Conservation (phyloP, 2,888 invertebrate genomes). For the Himalopsyche japonica region DNA sequence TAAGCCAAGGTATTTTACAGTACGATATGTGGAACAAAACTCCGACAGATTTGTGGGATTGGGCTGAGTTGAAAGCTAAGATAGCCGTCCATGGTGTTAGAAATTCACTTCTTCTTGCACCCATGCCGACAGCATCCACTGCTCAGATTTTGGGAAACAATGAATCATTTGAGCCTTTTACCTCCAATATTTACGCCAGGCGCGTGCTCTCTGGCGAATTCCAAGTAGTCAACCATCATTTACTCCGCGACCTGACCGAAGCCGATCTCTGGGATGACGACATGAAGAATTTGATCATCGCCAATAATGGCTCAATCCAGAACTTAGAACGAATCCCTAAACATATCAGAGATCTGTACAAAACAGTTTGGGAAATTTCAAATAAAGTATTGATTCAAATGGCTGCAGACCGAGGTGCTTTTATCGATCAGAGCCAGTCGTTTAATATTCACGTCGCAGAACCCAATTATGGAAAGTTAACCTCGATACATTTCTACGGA, state of each 20-base stretch:
- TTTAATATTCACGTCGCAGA: slow-evolving; percentile 96
- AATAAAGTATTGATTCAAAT: slow-evolving; percentile 91
- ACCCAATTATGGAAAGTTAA: slow-evolving; percentile 89
- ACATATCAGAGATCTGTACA: slow-evolving; percentile 84
- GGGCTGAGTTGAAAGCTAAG: slow-evolving; percentile 78
- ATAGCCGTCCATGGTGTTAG: slow-evolving; percentile 88
- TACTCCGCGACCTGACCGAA: slow-evolving; percentile 90
- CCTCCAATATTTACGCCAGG: slow-evolving; percentile 94
- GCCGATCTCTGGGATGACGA: slow-evolving; percentile 90
- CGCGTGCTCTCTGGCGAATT: slow-evolving; percentile 96
- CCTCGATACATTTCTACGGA: slow-evolving; percentile 97
- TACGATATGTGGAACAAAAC: slow-evolving; percentile 97
- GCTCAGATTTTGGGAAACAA: slow-evolving; percentile 99
- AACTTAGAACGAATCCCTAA: slow-evolving; percentile 82
- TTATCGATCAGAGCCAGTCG: slow-evolving; percentile 98
- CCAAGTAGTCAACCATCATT: slow-evolving; percentile 94
- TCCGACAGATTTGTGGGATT: slow-evolving; percentile 88
- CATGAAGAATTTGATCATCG: slow-evolving; percentile 93
- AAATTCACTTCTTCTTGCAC: slow-evolving; percentile 91
- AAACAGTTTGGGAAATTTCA: slow-evolving; percentile 97
- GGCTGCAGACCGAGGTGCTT: slow-evolving; percentile 97
- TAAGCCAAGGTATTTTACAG: slow-evolving; percentile 93
- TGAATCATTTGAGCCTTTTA: slow-evolving; percentile 97
- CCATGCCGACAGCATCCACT: slow-evolving; percentile 99
- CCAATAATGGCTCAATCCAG: slow-evolving; percentile 91